A percentile compares a stretch with the other conserved stretches of the same genome.
phyloP scores from a whole-genome alignment of 2,888 invertebrate genomes.

The Luperina nickerlii region DNA sequence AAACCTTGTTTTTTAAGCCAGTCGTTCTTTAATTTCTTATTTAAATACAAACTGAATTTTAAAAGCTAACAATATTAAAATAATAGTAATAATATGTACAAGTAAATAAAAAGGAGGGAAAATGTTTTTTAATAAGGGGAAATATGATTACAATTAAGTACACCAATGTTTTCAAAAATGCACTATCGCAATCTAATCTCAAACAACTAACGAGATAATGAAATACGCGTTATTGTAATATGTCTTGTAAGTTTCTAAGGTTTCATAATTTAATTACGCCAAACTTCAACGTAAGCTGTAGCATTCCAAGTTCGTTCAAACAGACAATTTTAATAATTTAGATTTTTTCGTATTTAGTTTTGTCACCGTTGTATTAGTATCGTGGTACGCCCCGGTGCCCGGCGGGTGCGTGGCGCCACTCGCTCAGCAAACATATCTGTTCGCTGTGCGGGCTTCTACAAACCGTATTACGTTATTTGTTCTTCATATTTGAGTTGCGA shows the following conservation, averaged over 20 bases:
- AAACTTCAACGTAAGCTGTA: background rate
- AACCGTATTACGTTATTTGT: conserved; percentile 68
- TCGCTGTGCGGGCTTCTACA: conserved; percentile 51
- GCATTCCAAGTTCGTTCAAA: background rate
- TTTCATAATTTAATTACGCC: background rate
- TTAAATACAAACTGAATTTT: too few relatives aligned
- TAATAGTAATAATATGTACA: too few relatives aligned
- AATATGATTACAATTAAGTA: background rate
- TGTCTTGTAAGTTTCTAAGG: background rate
- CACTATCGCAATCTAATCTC: background rate
- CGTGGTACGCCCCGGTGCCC: conserved; percentile 10
- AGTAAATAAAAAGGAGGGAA: too few relatives aligned
- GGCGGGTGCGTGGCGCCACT: conserved; percentile 24
- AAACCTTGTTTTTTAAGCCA: background rate
- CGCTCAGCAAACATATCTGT: conserved; percentile 60
- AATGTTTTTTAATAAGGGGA: background rate
- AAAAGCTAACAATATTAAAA: too few relatives aligned
- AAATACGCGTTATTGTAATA: background rate
- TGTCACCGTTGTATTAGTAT: background rate
- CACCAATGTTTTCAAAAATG: background rate
- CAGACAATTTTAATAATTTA: background rate
- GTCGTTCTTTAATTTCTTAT: too few relatives aligned
- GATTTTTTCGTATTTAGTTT: background rate
- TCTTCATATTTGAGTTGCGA: conserved; percentile 66
- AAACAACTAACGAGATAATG: background rate